These are phyloP conservation scores for Drosophila parabipectinata DNA, from an alignment of 1,140 invertebrate species.

Conservation along the genomic window DNA sequence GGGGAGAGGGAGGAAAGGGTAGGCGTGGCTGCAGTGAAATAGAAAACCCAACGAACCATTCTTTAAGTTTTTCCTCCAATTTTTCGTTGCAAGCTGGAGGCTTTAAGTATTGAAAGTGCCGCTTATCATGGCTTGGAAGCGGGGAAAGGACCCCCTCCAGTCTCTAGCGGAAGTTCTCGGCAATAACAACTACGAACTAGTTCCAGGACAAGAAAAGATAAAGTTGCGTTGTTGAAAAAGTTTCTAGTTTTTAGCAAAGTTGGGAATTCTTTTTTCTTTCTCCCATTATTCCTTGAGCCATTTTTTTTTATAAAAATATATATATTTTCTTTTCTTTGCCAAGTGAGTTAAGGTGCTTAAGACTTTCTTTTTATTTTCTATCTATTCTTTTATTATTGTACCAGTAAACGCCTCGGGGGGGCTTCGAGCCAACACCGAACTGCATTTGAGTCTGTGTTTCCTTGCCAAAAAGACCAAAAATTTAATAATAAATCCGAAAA, in stretches of 20 bases:
- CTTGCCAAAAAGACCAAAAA: conserved; percentile 12
- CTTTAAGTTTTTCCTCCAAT: conserved; percentile 31
- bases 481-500: conserved; percentile 50
- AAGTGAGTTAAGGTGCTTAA: conserved; percentile 70
- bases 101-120: conserved; percentile 55
- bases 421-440: background rate
- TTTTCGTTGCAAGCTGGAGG: conserved; percentile 2
- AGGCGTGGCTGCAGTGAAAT: conserved; percentile 64
- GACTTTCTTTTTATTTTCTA: conserved; percentile 55
- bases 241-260: conserved; percentile 66
- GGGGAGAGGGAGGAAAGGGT: background rate
- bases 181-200: conserved; percentile 38
- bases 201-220: conserved; percentile 45
- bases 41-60: conserved; percentile 56
- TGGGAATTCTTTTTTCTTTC: conserved; percentile 47
- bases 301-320: background rate
- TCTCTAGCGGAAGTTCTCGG: conserved; percentile 52
- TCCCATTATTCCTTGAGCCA: background rate
- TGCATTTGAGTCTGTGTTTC: conserved; percentile 24
- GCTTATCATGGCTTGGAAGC: conserved; percentile 46
- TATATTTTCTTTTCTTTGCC: conserved; percentile 20
- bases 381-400: conserved; percentile 43
- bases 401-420: conserved; percentile 38
- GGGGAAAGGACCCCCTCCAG: background rate
- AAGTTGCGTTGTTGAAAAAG: conserved; percentile 62